A percentile compares a stretch with the other conserved stretches of the same genome.
These are phyloP conservation scores for Parasteatoda lunata DNA, from an alignment of 2,888 invertebrate species.

Conservation along the genomic window DNA sequence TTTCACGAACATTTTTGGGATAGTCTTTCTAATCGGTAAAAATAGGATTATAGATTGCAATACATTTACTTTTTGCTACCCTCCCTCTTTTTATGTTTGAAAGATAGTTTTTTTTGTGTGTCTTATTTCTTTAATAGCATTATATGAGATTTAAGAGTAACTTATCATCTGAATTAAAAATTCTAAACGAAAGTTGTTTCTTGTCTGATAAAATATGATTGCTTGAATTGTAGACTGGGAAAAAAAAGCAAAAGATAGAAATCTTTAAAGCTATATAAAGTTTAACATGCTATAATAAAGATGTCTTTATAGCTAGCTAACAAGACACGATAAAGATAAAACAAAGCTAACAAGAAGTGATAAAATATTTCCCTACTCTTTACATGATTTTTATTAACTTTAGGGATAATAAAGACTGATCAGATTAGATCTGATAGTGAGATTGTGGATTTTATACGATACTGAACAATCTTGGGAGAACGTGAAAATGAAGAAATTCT, in stretches of 20 bases:
- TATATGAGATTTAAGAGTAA: background rate
- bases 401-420: no score
- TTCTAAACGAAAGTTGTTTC: background rate
- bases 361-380: background rate
- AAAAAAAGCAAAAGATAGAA: background rate
- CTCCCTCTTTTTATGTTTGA: background rate
- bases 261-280: background rate
- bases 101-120: background rate
- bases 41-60: constrained; percentile 7
- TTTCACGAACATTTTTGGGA: background rate
- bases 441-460: no score
- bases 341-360: background rate
- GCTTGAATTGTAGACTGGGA: background rate
- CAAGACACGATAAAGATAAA: background rate
- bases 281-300: background rate
- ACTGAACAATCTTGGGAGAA: no score
- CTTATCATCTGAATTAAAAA: background rate
- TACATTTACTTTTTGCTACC: background rate
- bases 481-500: no score
- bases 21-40: constrained; percentile 1
- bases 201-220: background rate
- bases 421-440: no score
- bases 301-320: background rate
- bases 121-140: background rate
- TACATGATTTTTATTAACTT: no score